phyloP scores from a whole-genome alignment of 2,797 vertebrate genomes.

The Coilia nasus region DNA sequence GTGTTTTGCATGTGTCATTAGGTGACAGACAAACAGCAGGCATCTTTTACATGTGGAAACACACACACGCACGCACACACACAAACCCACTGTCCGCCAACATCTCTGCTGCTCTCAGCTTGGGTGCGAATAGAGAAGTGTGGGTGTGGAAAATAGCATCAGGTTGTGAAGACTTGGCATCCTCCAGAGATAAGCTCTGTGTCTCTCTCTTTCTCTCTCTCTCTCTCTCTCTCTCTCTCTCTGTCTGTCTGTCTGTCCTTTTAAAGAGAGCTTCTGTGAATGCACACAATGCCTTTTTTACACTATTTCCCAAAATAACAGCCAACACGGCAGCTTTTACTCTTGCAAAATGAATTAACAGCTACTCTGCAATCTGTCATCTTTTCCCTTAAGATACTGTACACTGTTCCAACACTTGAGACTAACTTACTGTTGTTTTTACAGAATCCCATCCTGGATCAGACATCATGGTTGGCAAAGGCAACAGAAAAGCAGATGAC shows the following conservation, averaged over 20 bases:
- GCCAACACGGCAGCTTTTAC: not conserved
- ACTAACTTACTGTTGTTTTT: not conserved
- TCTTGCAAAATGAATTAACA: constrained; percentile 3
- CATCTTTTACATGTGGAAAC: too few species aligned
- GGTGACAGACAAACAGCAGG: too few species aligned
- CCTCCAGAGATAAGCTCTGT: constrained; percentile 24
- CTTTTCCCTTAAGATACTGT: not conserved
- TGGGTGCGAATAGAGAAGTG: constrained; percentile 1
- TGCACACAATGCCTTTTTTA: not conserved
- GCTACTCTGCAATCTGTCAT: not conserved
- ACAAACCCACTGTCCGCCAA: not conserved
- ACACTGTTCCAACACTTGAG: not conserved
- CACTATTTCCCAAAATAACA: not conserved
- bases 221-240: constrained; percentile 21
- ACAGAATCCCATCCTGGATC: not conserved
- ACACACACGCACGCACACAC: not conserved
- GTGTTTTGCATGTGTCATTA: not conserved
- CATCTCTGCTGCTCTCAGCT: not conserved
- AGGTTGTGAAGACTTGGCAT: not conserved
- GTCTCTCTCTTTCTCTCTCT: not conserved
- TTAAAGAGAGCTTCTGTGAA: not conserved
- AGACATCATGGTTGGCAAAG: not conserved
- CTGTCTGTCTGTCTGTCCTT: constrained; percentile 10
- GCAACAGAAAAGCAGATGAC: not conserved
- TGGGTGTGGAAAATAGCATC: not conserved